Percentiles rank a stretch among this genome's conserved stretches.
Evolutionary conservation across 2,113 vertebrate species (phyloP).

Genomic region (Chaenocephalus aceratus): DNA sequence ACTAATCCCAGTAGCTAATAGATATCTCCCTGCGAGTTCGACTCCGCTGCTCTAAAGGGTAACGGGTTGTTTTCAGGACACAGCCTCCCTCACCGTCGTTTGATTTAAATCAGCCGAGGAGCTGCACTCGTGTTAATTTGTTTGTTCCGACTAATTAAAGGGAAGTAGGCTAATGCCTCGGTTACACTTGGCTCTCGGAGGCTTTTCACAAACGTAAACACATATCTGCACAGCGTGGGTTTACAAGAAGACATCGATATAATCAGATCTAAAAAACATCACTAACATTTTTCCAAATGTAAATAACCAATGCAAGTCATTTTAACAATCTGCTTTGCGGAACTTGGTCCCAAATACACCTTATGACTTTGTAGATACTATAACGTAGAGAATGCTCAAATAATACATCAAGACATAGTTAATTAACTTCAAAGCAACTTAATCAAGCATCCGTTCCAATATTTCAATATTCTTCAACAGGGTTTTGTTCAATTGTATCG

Average conservation of each 20-base stretch:
- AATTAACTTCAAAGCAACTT: no score
- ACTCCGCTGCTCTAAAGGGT: neutral
- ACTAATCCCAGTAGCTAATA: neutral
- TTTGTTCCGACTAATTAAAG: neutral
- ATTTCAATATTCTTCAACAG: no score
- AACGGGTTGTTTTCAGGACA: slow-evolving; percentile 38
- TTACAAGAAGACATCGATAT: no score
- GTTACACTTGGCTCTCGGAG: slow-evolving; percentile 7
- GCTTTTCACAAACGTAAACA: neutral
- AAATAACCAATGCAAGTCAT: neutral
- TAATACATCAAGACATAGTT: no score
- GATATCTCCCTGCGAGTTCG: neutral
- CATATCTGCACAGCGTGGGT: neutral
- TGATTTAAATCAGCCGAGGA: slow-evolving; percentile 3
- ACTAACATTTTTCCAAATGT: no score
- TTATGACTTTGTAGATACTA: no score
- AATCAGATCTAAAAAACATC: no score
- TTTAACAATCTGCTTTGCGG: neutral
- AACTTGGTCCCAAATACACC: neutral
- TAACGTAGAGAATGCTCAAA: no score
- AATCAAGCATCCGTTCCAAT: no score
- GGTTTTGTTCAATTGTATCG: no score
- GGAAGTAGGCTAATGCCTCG: slow-evolving; percentile 18
- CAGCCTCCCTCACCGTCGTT: neutral
- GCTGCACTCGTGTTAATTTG: slow-evolving; percentile 12